Conservation (phyloP, 2,888 invertebrate genomes). For the Ectemnius cavifrons region DNA sequence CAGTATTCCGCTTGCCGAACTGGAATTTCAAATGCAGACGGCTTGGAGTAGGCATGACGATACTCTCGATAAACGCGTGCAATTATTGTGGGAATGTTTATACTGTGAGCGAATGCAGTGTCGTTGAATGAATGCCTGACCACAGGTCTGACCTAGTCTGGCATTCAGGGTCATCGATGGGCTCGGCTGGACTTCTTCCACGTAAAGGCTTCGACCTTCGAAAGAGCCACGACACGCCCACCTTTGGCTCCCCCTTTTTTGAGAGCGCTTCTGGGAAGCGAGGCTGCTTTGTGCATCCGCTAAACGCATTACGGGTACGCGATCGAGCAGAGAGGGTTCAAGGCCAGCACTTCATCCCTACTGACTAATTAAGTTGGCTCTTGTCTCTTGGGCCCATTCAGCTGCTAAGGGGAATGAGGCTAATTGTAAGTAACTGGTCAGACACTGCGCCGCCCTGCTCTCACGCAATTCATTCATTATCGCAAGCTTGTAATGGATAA, state of each 20-base stretch:
- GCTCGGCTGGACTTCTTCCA: slow-evolving; percentile 42
- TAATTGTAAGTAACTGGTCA: slow-evolving; percentile 2
- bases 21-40: too few relatives aligned
- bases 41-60: not conserved
- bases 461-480: not conserved
- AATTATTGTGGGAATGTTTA: not conserved
- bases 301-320: slow-evolving; percentile 34
- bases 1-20: too few relatives aligned
- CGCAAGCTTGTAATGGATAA: too few relatives aligned
- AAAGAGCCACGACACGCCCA: slow-evolving; percentile 49
- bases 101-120: slow-evolving; percentile 3
- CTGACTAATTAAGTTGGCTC: slow-evolving; percentile 12
- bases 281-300: slow-evolving; percentile 34
- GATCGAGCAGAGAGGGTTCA: slow-evolving; percentile 40
- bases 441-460: slow-evolving; percentile 2
- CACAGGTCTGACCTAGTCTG: slow-evolving; percentile 44
- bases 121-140: slow-evolving; percentile 31
- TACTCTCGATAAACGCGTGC: not conserved
- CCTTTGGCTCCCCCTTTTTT: slow-evolving; percentile 53
- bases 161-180: slow-evolving; percentile 42
- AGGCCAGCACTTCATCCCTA: slow-evolving; percentile 37
- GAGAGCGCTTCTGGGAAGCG: slow-evolving; percentile 62
- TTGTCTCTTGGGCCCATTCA: slow-evolving; percentile 6
- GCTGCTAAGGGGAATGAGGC: slow-evolving; percentile 15
- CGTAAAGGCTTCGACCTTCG: slow-evolving; percentile 55